These are phyloP conservation scores for Lycorma delicatula DNA, from an alignment of 1,140 invertebrate genomes.

Conservation along the genomic window DNA sequence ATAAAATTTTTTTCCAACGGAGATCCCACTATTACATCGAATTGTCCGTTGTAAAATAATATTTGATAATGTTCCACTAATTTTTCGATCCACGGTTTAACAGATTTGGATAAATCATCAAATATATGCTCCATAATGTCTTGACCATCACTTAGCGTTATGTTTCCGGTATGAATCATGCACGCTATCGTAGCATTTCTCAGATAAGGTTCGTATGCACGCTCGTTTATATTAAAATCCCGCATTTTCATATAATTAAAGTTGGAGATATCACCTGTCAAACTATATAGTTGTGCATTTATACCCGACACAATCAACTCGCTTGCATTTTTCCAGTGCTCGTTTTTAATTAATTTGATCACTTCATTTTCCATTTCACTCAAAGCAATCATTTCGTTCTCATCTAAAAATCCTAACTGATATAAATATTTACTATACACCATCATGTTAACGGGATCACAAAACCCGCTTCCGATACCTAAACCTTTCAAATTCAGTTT, in stretches of 20 bases:
- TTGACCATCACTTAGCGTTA: slow-evolving; percentile 39
- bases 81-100: slow-evolving; percentile 63
- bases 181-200: slow-evolving; percentile 36
- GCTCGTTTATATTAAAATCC: slow-evolving; percentile 27
- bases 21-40: slow-evolving; percentile 78
- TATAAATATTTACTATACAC: slow-evolving; percentile 73
- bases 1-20: slow-evolving; percentile 65
- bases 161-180: slow-evolving; percentile 75
- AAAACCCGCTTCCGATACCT: slow-evolving; percentile 77
- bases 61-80: slow-evolving; percentile 57
- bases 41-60: slow-evolving; percentile 62
- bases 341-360: neutral
- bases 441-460: slow-evolving; percentile 68
- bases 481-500: slow-evolving; percentile 54
- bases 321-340: slow-evolving; percentile 6
- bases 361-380: slow-evolving; percentile 5
- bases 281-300: slow-evolving; percentile 30
- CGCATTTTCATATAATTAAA: slow-evolving; percentile 70
- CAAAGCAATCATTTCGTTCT: slow-evolving; percentile 34
- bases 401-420: slow-evolving; percentile 49
- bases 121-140: slow-evolving; percentile 59
- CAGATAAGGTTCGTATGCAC: slow-evolving; percentile 49
- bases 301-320: slow-evolving; percentile 41
- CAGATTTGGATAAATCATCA: slow-evolving; percentile 72
- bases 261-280: slow-evolving; percentile 63